Evolutionary conservation across 64 coral and sea anemone genomes (phyloP).

Genomic region (Platygyra sinensis): DNA sequence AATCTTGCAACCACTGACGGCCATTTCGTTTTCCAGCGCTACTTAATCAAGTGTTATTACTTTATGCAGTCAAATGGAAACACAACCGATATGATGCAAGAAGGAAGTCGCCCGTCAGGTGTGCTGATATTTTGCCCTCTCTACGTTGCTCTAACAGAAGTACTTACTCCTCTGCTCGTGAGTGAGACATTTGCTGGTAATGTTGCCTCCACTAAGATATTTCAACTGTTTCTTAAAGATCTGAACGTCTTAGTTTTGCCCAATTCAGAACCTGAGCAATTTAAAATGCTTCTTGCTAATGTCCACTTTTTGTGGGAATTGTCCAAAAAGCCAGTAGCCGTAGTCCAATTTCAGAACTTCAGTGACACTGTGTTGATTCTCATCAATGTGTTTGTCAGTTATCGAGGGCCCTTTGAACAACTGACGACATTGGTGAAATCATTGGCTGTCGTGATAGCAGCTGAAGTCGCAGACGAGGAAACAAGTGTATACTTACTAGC

Average conservation of each 20-base stretch:
- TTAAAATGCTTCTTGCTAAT: slow-evolving; percentile 35
- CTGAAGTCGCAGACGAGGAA: slow-evolving; percentile 28
- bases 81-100: not conserved
- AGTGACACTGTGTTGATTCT: slow-evolving; percentile 26
- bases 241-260: slow-evolving; percentile 39
- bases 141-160: slow-evolving; percentile 4
- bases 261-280: not conserved
- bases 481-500: slow-evolving; percentile 42
- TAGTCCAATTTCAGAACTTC: not conserved
- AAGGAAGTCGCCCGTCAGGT: not conserved
- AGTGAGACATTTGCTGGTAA: slow-evolving; percentile 39
- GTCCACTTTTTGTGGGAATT: slow-evolving; percentile 35
- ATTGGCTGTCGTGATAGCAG: slow-evolving; percentile 19
- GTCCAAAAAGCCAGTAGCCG: slow-evolving; percentile 23
- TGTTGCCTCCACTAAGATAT: too few species aligned
- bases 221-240: slow-evolving; percentile 21
- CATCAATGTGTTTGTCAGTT: slow-evolving; percentile 35
- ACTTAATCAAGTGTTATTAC: slow-evolving; percentile 2
- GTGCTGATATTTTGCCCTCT: slow-evolving; percentile 22
- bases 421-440: slow-evolving; percentile 44
- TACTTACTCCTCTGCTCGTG: slow-evolving; percentile 11
- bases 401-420: slow-evolving; percentile 42
- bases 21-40: slow-evolving; percentile 44
- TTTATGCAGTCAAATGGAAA: not conserved
- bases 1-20: slow-evolving; percentile 11